A percentile compares a stretch with the other conserved stretches of the same genome.
Evolutionary conservation across 1,140 invertebrate genomes (phyloP).

Genomic region (Eriosoma lanigerum): DNA sequence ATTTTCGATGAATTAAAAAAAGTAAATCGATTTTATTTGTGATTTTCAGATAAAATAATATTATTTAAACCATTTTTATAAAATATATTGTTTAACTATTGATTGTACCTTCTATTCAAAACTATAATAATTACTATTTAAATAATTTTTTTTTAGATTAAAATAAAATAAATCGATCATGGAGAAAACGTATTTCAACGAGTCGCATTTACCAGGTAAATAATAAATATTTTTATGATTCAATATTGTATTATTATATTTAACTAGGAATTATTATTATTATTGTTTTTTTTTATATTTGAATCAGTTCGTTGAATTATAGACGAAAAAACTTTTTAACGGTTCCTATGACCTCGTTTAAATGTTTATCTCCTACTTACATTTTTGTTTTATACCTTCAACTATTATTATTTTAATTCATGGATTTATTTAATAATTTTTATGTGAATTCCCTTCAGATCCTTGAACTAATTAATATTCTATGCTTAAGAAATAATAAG

Average conservation of each 20-base stretch:
- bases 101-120: too few relatives aligned
- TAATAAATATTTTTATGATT: background rate
- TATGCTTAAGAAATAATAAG: background rate
- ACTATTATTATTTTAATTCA: constrained; percentile 2
- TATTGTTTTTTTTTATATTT: too few relatives aligned
- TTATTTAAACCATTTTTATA: too few relatives aligned
- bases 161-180: background rate
- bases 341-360: background rate
- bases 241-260: background rate
- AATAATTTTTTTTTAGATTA: constrained; percentile 21
- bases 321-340: background rate
- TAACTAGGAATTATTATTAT: too few relatives aligned
- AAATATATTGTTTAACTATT: too few relatives aligned
- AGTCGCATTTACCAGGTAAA: constrained; percentile 39
- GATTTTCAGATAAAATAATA: too few relatives aligned
- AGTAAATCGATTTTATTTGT: too few relatives aligned
- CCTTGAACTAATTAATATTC: constrained; percentile 10
- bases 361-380: background rate
- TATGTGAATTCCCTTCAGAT: background rate
- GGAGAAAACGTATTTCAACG: constrained; percentile 31
- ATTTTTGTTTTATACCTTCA: background rate
- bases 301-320: background rate
- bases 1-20: too few relatives aligned
- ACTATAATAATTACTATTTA: background rate
- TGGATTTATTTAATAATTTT: background rate